Conservation (phyloP, 2,888 invertebrate genomes). For the Parnassius orleans region DNA sequence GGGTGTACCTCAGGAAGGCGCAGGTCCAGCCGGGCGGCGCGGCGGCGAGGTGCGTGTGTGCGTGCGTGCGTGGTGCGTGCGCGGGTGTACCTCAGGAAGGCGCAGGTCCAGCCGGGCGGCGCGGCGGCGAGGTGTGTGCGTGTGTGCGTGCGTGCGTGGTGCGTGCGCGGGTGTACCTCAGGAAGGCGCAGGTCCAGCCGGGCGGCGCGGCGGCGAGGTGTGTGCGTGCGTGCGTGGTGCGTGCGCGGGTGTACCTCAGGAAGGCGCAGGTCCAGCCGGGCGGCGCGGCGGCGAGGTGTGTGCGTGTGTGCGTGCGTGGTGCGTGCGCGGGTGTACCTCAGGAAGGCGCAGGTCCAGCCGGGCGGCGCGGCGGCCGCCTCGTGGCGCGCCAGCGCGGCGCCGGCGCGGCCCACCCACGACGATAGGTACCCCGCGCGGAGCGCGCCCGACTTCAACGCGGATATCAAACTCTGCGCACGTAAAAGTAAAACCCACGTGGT, state of each 20-base stretch:
- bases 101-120: too few relatives aligned
- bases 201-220: constrained; percentile 81
- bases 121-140: too few relatives aligned
- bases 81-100: too few relatives aligned
- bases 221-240: too few relatives aligned
- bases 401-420: constrained; percentile 68
- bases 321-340: constrained; percentile 28
- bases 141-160: neutral
- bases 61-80: too few relatives aligned
- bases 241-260: too few relatives aligned
- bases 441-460: constrained; percentile 79
- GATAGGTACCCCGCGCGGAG: constrained; percentile 47
- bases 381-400: constrained; percentile 72
- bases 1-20: constrained; percentile 68
- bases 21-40: constrained; percentile 83
- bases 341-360: constrained; percentile 84
- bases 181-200: constrained; percentile 84
- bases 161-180: constrained; percentile 28
- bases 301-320: neutral
- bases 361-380: constrained; percentile 82
- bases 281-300: too few relatives aligned
- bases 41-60: constrained; percentile 66
- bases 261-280: too few relatives aligned
- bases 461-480: constrained; percentile 76
- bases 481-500: neutral